Percentiles rank a stretch among this genome's conserved stretches.
Evolutionary conservation across 53 echinoderm and acorn worm genomes (phyloP).

Genomic region (Echinarachnius parma): DNA sequence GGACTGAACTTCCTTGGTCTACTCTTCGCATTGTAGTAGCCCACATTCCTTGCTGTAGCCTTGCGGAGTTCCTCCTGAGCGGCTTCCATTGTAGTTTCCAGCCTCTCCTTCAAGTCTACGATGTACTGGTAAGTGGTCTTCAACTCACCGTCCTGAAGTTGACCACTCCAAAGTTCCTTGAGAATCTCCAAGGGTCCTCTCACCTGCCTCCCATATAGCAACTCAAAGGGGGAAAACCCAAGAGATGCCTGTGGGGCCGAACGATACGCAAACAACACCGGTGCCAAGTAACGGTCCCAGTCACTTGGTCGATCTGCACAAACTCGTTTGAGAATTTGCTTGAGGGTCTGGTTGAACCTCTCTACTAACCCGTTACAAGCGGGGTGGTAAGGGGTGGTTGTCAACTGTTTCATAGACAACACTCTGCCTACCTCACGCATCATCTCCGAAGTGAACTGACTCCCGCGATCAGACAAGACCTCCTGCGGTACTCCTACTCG

Average conservation of each 20-base stretch:
- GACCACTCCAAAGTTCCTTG: conserved; percentile 56
- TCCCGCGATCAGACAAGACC: conserved; percentile 32
- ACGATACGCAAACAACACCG: conserved; percentile 65
- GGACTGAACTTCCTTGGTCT: conserved; percentile 50
- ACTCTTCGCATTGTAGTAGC: conserved; percentile 48
- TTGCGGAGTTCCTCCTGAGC: conserved; percentile 52
- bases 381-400: conserved; percentile 40
- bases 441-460: too few species aligned
- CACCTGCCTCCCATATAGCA: conserved; percentile 59
- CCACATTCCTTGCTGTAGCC: conserved; percentile 31
- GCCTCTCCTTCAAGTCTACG: conserved; percentile 50
- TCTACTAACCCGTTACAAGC: conserved; percentile 42
- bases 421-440: too few species aligned
- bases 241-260: conserved; percentile 57
- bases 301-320: conserved; percentile 56
- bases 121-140: conserved; percentile 64
- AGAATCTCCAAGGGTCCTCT: conserved; percentile 62
- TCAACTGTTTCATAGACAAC: conserved; percentile 31
- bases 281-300: conserved; percentile 62
- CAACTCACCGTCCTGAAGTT: conserved; percentile 30
- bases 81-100: conserved; percentile 45
- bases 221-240: conserved; percentile 66
- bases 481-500: conserved; percentile 19
- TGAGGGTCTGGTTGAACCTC: conserved; percentile 38
- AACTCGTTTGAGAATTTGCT: conserved; percentile 48